Evolutionary conservation across 2,888 invertebrate genomes (phyloP), one percentile per base, ranked within the genome.

Genomic region (Tetanocera ferruginea): DNA sequence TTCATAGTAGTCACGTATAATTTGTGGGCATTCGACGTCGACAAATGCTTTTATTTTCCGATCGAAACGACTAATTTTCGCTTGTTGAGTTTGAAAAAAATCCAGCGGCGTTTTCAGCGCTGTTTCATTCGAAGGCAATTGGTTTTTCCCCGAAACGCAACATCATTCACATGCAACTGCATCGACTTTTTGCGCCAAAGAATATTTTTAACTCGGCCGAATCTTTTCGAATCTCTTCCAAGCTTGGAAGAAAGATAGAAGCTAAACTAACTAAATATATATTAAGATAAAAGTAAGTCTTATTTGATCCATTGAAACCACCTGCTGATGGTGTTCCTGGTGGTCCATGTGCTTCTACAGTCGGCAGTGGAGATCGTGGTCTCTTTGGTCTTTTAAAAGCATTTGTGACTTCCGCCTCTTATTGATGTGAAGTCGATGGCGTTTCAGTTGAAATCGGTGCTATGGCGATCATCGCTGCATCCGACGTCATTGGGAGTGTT

Each of bases 1-100:
- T 19, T 52, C 25, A 69, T 84, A 84, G 71, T 85, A 84, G 74
- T 83, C 80, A 52, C 76, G 70, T 4, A 84, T 82, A 28, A 84
- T 76, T 73, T 78, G 77, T 23, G 83, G 82, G 55, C 83, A 83
- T 51, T 81, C 71, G 11, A 84, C 76, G 43, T 83, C 79, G 28
- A 82, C 79, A 80, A 51, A 80, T 66, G 77, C 81, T 76, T 34
- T 72, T 11, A n/a, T n/a, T 76, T 78, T 55, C 28, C 80, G 19
- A 72, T 79, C 69, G 60, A 67, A 80, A n/a, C 82, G 71, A 51
- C 67, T n/a, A 34, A 76, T 73, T 79, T 78, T 77, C 43, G 67
- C 23, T 31, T 70, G 57, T 43, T 75, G 76, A 19, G 34, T 49
- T 9, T 14, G 8, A 49, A 49, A 49, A 6, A 6, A 6, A 49